phyloP scores from a whole-genome alignment of 2,888 invertebrate species.

The Phortica magna region DNA sequence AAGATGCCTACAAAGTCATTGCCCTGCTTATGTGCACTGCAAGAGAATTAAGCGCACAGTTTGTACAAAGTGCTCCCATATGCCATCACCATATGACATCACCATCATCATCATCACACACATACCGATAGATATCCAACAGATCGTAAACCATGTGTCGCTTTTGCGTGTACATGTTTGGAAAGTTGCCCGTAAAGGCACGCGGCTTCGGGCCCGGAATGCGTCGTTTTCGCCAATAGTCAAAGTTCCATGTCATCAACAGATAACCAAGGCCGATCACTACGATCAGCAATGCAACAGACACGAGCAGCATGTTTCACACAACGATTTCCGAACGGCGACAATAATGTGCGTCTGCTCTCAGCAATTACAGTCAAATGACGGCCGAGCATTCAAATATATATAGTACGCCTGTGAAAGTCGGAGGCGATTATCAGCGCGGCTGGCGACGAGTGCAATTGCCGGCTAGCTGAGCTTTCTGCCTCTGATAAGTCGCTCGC shows the following conservation, averaged over 20 bases:
- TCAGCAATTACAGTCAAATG: not conserved
- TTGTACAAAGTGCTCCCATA: not conserved
- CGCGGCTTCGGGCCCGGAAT: conserved; percentile 75
- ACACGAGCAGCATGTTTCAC: not conserved
- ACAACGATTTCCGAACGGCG: not conserved
- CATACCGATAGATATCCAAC: conserved; percentile 76
- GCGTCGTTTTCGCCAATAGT: conserved; percentile 75
- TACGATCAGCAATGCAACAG: conserved; percentile 37
- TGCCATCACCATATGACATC: not conserved
- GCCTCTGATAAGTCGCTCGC: no score
- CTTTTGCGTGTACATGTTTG: conserved; percentile 61
- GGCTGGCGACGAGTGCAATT: no score
- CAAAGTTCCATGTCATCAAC: conserved; percentile 70
- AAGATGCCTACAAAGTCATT: conserved; percentile 77
- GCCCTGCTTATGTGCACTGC: conserved; percentile 60
- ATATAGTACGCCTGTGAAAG: no score
- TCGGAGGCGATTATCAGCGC: no score
- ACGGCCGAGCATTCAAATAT: no score
- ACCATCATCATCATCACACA: not conserved
- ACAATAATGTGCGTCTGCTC: not conserved
- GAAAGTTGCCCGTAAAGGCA: conserved; percentile 74
- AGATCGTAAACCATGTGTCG: conserved; percentile 72
- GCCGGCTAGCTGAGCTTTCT: no score
- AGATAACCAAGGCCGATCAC: conserved; percentile 53
- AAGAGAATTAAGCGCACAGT: not conserved